Base-by-base conservation (phyloP, 2,888 invertebrate genomes). In the Chalcis sispes region DNA sequence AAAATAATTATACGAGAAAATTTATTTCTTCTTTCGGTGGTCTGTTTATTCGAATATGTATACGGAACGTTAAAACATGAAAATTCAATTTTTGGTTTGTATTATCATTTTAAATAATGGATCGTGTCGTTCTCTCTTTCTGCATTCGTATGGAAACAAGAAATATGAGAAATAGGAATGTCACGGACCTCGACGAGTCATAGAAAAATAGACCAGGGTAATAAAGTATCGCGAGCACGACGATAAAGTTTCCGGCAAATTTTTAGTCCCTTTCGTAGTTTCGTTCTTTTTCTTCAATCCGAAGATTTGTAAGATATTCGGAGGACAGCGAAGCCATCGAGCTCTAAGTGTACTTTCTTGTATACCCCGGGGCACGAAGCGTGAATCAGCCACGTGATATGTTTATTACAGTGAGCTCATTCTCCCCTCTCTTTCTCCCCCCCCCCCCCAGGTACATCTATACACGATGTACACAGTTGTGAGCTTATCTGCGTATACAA, bases 291-390 rank as follows among this genome's bases (percentile, higher is more conserved):
- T 27, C 71, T 20, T 50, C 59, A 48, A 27, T n/a, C 42, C 64
- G 50, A 77, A 59, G 71, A 73, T 61, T 58, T 64, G 64, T 48
- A 42, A 67, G 40, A 48, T 20, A 13, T 54, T 40, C 48, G 46
- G 65, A 59, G 69, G 59, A 54, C 59, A 64, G 56, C 27, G 70
- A 40, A 54, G 32, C 32, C 32, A 2, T n/a, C 27, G 27, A 52
- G 25, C 61, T 72, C 72, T 82, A 83, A 85, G 85, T 86, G 85
- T 84, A 80, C 83, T 85, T 83, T 80, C 83, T 81, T 84, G 85
- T 85, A 84, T 81, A 81, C 80, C 82, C 82, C 72, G 72, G 80
- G 83, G 84, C 80, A 78, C 61, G 77, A 72, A 70, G 75, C 66
- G 75, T 70, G 79, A 66, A 74, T 78, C 77, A 73, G 72, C 61